Percentiles rank a stretch among this genome's conserved stretches.
Evolutionary conservation across 2,113 vertebrate species (phyloP).

Genomic region (Microcebus tavaratra): DNA sequence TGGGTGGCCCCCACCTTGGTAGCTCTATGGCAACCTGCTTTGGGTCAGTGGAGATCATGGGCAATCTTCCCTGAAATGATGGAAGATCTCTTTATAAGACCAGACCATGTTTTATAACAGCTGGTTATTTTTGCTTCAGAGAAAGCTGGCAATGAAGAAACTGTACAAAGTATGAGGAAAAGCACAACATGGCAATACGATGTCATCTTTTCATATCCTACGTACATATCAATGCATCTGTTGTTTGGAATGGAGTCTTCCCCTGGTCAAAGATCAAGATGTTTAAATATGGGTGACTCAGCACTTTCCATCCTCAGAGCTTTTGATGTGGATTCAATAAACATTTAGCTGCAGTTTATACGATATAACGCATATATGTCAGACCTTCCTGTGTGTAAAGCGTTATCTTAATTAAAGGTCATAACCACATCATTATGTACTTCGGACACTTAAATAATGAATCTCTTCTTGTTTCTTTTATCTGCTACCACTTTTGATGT

Average conservation of each 20-base stretch:
- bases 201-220: not conserved
- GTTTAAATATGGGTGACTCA: not conserved
- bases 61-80: not conserved
- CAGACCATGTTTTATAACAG: slow-evolving; percentile 16
- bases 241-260: not conserved
- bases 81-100: slow-evolving; percentile 38
- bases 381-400: not conserved
- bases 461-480: not conserved
- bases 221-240: not conserved
- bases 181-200: not conserved
- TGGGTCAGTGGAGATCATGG: not conserved
- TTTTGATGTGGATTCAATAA: slow-evolving; percentile 28
- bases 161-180: not conserved
- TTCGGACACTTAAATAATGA: slow-evolving; percentile 39
- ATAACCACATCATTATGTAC: not conserved
- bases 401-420: slow-evolving; percentile 22
- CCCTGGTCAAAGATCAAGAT: not conserved
- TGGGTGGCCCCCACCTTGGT: not conserved
- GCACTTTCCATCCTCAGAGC: not conserved
- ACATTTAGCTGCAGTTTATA: not conserved
- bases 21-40: not conserved
- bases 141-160: not conserved
- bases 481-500: slow-evolving; percentile 30
- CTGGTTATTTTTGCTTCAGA: slow-evolving; percentile 24
- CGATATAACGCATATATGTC: not conserved